Evolutionary conservation across 2,888 invertebrate species (phyloP).

Genomic region (Slavum lentiscoides): DNA sequence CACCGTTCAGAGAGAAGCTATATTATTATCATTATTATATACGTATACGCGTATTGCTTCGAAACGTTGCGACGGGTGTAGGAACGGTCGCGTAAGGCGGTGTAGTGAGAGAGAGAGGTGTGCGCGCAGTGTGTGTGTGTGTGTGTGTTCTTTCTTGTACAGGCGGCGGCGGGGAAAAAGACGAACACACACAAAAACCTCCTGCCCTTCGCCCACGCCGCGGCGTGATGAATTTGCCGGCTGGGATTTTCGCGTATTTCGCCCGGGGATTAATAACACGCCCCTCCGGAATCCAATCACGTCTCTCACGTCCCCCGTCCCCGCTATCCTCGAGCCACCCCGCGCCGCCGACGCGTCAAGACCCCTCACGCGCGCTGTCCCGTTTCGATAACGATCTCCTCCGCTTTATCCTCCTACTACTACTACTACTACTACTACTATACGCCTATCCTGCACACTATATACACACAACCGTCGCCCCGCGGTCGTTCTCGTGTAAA

Average conservation of each 20-base stretch:
- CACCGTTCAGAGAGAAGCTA: neutral
- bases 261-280: constrained; percentile 51
- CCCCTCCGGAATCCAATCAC: constrained; percentile 53
- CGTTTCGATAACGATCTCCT: constrained; percentile 50
- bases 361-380: constrained; percentile 6
- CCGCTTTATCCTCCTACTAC: neutral
- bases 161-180: neutral
- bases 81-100: too few species aligned
- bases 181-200: constrained; percentile 35
- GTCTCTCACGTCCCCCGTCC: neutral
- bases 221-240: constrained; percentile 54
- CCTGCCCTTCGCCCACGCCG: neutral
- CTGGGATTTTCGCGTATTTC: constrained; percentile 53
- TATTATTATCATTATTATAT: neutral
- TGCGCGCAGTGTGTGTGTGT: neutral
- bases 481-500: constrained; percentile 12
- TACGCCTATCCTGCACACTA: too few species aligned
- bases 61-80: too few species aligned
- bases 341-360: neutral
- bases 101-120: too few species aligned
- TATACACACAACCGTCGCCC: neutral
- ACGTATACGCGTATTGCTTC: neutral
- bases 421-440: too few species aligned
- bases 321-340: neutral
- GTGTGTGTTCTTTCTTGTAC: constrained; percentile 31